Evolutionary conservation across 30 jellyfish, hydroid and myxozoan species (phyloP).

Genomic region (Aurelia aurita): DNA sequence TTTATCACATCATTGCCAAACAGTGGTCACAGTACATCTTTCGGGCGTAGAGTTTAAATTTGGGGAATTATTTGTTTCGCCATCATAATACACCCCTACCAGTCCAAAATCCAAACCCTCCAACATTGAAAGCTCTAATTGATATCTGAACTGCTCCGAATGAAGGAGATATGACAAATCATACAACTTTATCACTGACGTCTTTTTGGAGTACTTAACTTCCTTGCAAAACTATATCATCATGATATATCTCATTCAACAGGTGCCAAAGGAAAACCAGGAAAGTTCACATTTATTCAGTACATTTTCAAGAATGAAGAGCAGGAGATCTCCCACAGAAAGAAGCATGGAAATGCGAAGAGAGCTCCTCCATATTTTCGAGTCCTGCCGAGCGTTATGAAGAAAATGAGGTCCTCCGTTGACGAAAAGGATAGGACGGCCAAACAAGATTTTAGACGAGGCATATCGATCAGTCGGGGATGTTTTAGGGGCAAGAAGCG

Average conservation of each 20-base stretch:
- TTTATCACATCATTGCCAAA: too few species aligned
- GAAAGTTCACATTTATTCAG: background rate
- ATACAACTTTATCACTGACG: too few species aligned
- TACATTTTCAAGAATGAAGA: background rate
- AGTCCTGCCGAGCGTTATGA: background rate
- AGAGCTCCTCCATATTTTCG: background rate
- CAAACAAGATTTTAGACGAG: background rate
- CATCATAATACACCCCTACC: too few species aligned
- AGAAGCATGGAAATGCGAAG: slow-evolving; percentile 10
- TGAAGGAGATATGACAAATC: too few species aligned
- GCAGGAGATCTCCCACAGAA: background rate
- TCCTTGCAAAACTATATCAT: too few species aligned
- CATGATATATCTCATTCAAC: background rate
- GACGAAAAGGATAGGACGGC: background rate
- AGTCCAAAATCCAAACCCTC: too few species aligned
- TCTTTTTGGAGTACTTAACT: too few species aligned
- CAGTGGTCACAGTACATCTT: too few species aligned
- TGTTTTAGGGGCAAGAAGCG: slow-evolving; percentile 3
- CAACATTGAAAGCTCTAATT: too few species aligned
- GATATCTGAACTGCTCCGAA: too few species aligned
- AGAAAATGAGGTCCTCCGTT: background rate
- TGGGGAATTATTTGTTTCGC: too few species aligned
- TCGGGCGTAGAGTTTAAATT: too few species aligned
- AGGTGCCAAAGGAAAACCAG: slow-evolving; percentile 3
- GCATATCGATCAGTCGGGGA: slow-evolving; percentile 13